Percentiles rank a stretch among this genome's conserved stretches.
phyloP scores from a whole-genome alignment of 2,888 invertebrate genomes.

The Eilema sororculum region DNA sequence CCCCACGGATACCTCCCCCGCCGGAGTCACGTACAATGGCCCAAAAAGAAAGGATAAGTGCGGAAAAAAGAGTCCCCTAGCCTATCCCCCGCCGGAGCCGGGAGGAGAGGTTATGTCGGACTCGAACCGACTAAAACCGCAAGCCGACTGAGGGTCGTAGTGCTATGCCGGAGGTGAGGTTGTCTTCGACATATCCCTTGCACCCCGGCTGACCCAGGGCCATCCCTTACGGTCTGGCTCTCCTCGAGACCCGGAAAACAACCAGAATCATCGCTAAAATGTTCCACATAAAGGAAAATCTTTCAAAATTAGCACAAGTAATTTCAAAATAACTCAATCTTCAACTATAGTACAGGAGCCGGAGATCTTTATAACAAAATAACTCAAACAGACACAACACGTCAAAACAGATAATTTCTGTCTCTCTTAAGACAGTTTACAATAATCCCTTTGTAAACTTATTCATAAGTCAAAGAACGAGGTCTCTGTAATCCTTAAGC shows the following conservation, averaged over 20 bases:
- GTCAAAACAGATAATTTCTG: neutral
- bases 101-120: too few species aligned
- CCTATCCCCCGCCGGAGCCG: too few species aligned
- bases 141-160: too few species aligned
- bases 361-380: neutral
- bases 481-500: constrained; percentile 9
- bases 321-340: neutral
- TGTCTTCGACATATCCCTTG: too few species aligned
- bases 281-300: neutral
- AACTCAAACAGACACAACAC: neutral
- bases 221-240: too few species aligned
- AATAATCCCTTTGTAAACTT: constrained; percentile 7
- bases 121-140: too few species aligned
- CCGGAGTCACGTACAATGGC: too few species aligned
- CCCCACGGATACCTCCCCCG: too few species aligned
- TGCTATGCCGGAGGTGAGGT: too few species aligned
- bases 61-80: too few species aligned
- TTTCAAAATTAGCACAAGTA: neutral
- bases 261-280: neutral
- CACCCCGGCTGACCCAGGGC: too few species aligned
- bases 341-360: neutral
- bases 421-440: constrained; percentile 1
- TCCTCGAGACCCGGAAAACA: neutral
- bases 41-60: too few species aligned
- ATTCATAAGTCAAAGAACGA: neutral